Conservation (phyloP, 2,797 vertebrate genomes). For the Thunnus albacares region DNA sequence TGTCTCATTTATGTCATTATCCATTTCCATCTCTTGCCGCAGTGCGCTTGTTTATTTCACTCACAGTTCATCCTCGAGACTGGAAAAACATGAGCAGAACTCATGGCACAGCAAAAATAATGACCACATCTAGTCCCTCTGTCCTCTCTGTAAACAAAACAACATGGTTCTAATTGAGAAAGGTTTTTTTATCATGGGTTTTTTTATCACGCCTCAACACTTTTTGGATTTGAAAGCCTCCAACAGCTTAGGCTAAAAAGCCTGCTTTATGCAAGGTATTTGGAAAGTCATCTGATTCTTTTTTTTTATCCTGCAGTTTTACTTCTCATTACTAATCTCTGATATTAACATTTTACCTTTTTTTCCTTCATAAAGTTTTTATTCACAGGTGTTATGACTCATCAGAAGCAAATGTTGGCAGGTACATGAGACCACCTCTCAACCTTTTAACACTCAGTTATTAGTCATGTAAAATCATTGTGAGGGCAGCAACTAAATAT, state of each 20-base stretch:
- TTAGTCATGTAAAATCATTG: not conserved
- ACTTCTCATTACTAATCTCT: constrained; percentile 13
- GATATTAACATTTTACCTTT: constrained; percentile 6
- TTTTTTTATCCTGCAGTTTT: constrained; percentile 15
- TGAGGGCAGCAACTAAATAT: not conserved
- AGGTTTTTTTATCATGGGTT: not conserved
- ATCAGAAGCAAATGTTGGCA: constrained; percentile 28
- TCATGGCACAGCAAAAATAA: constrained; percentile 28
- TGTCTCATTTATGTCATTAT: constrained; percentile 18
- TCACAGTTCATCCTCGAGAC: not conserved
- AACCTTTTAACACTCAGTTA: not conserved
- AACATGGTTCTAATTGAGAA: constrained; percentile 38
- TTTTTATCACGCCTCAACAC: constrained; percentile 22
- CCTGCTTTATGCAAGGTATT: constrained; percentile 17
- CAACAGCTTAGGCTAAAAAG: constrained; percentile 16
- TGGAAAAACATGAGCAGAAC: constrained; percentile 29
- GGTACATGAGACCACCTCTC: not conserved
- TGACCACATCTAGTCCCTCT: constrained; percentile 37
- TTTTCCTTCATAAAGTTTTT: not conserved
- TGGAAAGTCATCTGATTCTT: constrained; percentile 4
- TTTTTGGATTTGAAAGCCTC: constrained; percentile 40
- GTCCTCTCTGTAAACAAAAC: constrained; percentile 40
- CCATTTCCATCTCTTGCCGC: not conserved
- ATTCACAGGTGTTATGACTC: constrained; percentile 12
- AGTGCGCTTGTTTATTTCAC: constrained; percentile 6